phyloP scores from a whole-genome alignment of 1,140 invertebrate genomes.

The Drosophila navojoa region DNA sequence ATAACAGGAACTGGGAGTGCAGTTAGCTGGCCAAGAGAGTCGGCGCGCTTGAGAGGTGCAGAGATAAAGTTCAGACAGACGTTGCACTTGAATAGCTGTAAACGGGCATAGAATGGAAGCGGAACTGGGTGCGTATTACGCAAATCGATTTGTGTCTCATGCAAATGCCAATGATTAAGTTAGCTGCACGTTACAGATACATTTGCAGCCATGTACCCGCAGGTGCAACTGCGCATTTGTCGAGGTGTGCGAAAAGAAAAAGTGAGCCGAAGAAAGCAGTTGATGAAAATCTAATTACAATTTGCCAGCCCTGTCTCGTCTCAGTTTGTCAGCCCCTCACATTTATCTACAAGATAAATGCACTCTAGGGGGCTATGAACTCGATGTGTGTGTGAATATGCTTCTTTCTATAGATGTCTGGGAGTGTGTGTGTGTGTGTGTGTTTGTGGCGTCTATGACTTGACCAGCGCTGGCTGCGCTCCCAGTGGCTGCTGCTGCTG shows the following conservation, averaged over 20 bases:
- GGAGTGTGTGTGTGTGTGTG: conserved; percentile 22
- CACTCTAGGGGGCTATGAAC: conserved; percentile 51
- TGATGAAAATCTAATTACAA: conserved; percentile 73
- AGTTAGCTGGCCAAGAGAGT: conserved; percentile 25
- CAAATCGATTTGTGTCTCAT: conserved; percentile 68
- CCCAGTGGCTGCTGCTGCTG: conserved; percentile 51
- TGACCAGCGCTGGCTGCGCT: conserved; percentile 46
- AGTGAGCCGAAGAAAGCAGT: conserved; percentile 21
- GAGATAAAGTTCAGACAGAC: conserved; percentile 44
- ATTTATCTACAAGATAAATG: conserved; percentile 81
- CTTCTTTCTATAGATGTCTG: neutral
- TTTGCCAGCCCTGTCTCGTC: conserved; percentile 35
- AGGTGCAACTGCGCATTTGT: conserved; percentile 68
- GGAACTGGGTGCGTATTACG: conserved; percentile 43
- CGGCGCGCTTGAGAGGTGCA: conserved; percentile 5
- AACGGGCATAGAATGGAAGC: conserved; percentile 17
- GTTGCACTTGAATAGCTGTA: conserved; percentile 45
- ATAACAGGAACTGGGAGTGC: conserved; percentile 42
- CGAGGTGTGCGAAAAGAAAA: conserved; percentile 48
- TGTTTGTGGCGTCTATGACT: conserved; percentile 54
- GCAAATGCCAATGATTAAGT: conserved; percentile 72
- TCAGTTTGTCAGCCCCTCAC: conserved; percentile 4
- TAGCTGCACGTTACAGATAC: conserved; percentile 72
- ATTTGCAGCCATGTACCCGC: conserved; percentile 66
- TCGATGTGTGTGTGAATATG: conserved; percentile 22